A percentile compares a stretch with the other conserved stretches of the same genome.
These are phyloP conservation scores for Loriculus beryllinus DNA, from an alignment of 2,797 vertebrate species.

Conservation along the genomic window DNA sequence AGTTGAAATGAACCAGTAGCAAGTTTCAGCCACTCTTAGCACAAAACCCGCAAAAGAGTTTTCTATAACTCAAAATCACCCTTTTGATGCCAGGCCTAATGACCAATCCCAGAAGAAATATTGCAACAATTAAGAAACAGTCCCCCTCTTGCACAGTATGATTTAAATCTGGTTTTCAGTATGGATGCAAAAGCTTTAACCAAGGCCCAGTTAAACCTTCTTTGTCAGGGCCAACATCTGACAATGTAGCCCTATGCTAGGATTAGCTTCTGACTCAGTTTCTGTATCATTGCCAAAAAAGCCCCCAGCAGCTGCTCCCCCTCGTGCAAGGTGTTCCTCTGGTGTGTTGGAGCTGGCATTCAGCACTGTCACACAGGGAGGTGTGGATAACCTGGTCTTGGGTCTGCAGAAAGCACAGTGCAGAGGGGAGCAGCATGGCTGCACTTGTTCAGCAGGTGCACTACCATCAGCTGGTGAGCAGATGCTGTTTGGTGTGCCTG, in stretches of 20 bases:
- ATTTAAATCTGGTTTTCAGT: not conserved
- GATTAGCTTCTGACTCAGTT: not conserved
- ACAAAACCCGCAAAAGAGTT: slow-evolving; percentile 2
- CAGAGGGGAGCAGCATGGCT: not conserved
- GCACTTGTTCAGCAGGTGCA: not conserved
- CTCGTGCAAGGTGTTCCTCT: not conserved
- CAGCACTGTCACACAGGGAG: not conserved
- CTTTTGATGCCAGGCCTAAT: slow-evolving; percentile 9
- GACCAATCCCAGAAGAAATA: not conserved
- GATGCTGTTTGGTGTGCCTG: not conserved
- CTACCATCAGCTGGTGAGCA: not conserved
- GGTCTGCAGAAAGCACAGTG: not conserved
- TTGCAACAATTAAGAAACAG: not conserved
- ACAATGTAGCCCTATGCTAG: not conserved
- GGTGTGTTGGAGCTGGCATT: not conserved
- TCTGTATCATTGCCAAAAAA: not conserved
- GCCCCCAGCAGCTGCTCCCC: not conserved
- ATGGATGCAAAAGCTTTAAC: not conserved
- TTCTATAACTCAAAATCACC: slow-evolving; percentile 1
- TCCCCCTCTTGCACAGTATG: not conserved
- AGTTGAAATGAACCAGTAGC: slow-evolving; percentile 49
- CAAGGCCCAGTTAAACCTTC: not conserved
- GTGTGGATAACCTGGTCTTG: not conserved
- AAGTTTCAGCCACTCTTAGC: not conserved
- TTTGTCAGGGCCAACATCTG: not conserved